Percentiles rank a stretch among this genome's conserved stretches.
Conservation (phyloP, 1,140 invertebrate species). For the Muscidifurax raptorellus region DNA sequence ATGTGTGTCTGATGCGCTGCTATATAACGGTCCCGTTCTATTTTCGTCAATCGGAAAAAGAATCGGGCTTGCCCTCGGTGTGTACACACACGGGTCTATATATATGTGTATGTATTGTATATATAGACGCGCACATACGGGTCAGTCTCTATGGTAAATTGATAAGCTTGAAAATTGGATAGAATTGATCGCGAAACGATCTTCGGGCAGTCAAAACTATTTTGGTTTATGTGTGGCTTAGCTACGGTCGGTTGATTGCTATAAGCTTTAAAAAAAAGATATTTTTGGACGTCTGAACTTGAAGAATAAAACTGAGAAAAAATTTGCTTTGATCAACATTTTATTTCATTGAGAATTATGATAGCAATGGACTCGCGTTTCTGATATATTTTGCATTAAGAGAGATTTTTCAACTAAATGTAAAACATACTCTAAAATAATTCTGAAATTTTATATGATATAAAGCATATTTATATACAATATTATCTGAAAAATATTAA, state of each 20-base stretch:
- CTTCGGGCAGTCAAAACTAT: neutral
- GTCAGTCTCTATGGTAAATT: slow-evolving; percentile 10
- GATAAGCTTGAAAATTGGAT: slow-evolving; percentile 10
- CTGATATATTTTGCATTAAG: no score
- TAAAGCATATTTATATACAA: no score
- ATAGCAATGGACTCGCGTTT: no score
- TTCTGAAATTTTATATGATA: no score
- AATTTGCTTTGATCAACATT: no score
- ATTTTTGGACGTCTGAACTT: no score
- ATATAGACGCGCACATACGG: neutral
- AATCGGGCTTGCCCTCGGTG: neutral
- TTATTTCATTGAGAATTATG: no score
- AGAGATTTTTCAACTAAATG: no score
- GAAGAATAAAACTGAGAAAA: no score
- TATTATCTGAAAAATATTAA: no score
- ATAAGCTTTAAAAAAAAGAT: neutral
- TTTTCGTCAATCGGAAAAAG: slow-evolving; percentile 40
- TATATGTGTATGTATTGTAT: neutral
- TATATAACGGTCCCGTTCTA: neutral
- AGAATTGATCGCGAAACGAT: neutral
- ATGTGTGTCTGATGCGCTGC: neutral
- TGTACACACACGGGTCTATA: neutral
- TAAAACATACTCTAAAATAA: no score
- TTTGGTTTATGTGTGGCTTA: neutral
- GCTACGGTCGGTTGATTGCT: neutral